phyloP scores from a whole-genome alignment of 2,888 invertebrate species.

The Petrophora chlorosata region DNA sequence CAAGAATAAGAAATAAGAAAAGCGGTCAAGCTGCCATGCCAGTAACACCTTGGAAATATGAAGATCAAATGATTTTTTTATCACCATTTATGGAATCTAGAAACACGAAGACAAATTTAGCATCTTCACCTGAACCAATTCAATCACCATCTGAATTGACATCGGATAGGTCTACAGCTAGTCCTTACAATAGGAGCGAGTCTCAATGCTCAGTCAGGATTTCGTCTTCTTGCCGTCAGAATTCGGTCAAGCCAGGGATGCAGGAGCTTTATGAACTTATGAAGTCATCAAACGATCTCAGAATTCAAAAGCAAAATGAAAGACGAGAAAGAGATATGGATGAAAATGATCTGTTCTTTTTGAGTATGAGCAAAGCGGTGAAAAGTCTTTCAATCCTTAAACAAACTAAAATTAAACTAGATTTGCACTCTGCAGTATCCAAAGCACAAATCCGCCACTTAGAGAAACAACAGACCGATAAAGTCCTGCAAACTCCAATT shows the following conservation, averaged over 20 bases:
- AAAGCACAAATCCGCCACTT: slow-evolving; percentile 35
- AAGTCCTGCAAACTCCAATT: slow-evolving; percentile 25
- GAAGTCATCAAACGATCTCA: slow-evolving; percentile 33
- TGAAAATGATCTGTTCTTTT: slow-evolving; percentile 38
- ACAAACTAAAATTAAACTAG: slow-evolving; percentile 42
- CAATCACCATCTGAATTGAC: background rate
- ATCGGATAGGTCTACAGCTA: too few species aligned
- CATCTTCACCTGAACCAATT: background rate
- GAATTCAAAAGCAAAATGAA: slow-evolving; percentile 24
- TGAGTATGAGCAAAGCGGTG: slow-evolving; percentile 43
- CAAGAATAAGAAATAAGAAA: too few species aligned
- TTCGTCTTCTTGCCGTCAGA: too few species aligned
- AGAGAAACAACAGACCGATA: slow-evolving; percentile 25
- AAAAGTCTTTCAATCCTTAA: slow-evolving; percentile 38
- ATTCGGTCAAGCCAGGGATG: slow-evolving; percentile 1
- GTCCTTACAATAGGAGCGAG: too few species aligned
- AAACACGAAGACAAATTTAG: slow-evolving; percentile 22
- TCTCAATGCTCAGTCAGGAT: too few species aligned
- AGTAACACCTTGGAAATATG: slow-evolving; percentile 35
- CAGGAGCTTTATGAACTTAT: slow-evolving; percentile 33
- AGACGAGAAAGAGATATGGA: slow-evolving; percentile 31
- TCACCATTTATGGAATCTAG: slow-evolving; percentile 28
- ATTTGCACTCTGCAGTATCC: slow-evolving; percentile 38
- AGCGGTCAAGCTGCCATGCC: slow-evolving; percentile 28
- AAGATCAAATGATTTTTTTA: slow-evolving; percentile 39